These are phyloP conservation scores for Nephrocerus scutellatus DNA, from an alignment of 2,888 invertebrate species.

Conservation along the genomic window DNA sequence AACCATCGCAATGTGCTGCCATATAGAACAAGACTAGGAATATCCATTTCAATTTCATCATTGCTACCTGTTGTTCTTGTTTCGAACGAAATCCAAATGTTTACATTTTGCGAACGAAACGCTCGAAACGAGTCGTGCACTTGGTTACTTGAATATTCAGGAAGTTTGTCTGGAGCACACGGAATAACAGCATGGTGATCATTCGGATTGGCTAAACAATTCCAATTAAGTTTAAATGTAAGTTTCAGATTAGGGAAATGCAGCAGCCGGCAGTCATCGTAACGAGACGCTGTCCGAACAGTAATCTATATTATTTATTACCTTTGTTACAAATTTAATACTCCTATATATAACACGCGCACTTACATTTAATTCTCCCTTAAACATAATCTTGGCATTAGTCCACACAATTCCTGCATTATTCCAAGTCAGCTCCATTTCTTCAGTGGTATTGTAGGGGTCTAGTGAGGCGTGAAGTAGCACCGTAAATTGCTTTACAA, in stretches of 20 bases:
- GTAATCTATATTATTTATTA: conserved; percentile 51
- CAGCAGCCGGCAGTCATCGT: conserved; percentile 92
- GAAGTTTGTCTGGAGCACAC: conserved; percentile 91
- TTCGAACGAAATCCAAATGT: conserved; percentile 70
- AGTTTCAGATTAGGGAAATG: conserved; percentile 85
- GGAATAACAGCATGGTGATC: conserved; percentile 95
- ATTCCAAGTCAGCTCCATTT: conserved; percentile 97
- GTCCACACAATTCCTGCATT: conserved; percentile 94
- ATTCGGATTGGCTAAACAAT: conserved; percentile 84
- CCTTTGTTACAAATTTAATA: background rate
- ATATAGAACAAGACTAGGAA: conserved; percentile 73
- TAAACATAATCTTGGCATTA: conserved; percentile 82
- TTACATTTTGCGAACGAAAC: conserved; percentile 81
- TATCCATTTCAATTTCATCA: conserved; percentile 51
- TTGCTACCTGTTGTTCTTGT: conserved; percentile 56
- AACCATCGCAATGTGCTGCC: conserved; percentile 93
- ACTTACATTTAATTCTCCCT: conserved; percentile 82
- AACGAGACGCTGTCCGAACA: conserved; percentile 95
- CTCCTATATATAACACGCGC: no score
- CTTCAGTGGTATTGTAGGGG: conserved; percentile 98
- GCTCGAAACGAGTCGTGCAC: conserved; percentile 93
- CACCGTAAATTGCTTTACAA: conserved; percentile 80
- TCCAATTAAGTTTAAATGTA: conserved; percentile 79
- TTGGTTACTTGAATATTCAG: conserved; percentile 94
- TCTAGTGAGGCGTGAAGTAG: conserved; percentile 92